Evolutionary conservation across 2,113 vertebrate species (phyloP), one percentile per base, ranked within the genome.

Genomic region (Nothocercus julius): DNA sequence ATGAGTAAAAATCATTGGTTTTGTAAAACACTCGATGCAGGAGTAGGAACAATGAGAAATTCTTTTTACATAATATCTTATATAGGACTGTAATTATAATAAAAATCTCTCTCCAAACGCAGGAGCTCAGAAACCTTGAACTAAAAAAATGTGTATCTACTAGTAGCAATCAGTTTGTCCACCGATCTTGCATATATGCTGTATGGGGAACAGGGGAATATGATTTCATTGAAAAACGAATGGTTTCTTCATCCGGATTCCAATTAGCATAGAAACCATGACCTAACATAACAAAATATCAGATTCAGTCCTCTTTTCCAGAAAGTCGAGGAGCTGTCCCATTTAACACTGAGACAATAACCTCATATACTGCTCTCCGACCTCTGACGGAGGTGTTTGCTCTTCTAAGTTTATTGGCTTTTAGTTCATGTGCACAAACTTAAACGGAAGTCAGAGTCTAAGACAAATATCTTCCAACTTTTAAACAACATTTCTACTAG

Each of bases 171-270:
- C 69, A 76, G 72, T 72, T 72, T 92, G n/a, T 25, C n/a, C 12
- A 15, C 20, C 1, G 36, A 58, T 79, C 42, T 92, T 9, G 30
- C 84, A 25, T 32, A 5, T 82, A 73, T 82, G 42, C 32, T 86
- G 44, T 72, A 67, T 68, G 90, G 78, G 51, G 62, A 88, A 58
- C 21, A 62, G 6, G 45, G n/a, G 76, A 90, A 87, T 63, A 62
- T 42, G 53, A 96, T 54, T 74, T 95, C 58, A 36, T 25, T 86
- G 66, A 94, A 92, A 38, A 93, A 83, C 24, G 11, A 88, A 64
- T 93, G 42, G 47, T 86, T 93, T 92, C 62, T 62, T 86, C 66
- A 53, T 79, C n/a, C 42, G 45, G 28, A 25, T 79, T 92, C 59
- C 69, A 44, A 68, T 81, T 89, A 92, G 13, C 62, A 78, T 27